A percentile compares a stretch with the other conserved stretches of the same genome.
Conservation (phyloP, 2,797 vertebrate genomes). For the Lemur catta region DNA sequence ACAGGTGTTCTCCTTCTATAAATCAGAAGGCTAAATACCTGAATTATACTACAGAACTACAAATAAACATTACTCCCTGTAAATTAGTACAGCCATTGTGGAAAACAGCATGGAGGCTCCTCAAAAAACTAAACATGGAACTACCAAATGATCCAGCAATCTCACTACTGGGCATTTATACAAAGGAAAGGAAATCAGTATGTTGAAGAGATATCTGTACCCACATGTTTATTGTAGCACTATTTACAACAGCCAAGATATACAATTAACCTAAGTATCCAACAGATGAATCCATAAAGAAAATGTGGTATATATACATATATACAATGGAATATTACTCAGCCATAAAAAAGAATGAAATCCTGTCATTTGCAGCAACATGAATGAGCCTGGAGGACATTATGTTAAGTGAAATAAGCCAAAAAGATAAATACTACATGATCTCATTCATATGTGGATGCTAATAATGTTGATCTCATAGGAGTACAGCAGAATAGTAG, state of each 20-base stretch:
- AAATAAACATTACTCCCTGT: neutral
- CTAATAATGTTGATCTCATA: neutral
- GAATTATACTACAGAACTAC: neutral
- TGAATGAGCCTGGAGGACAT: neutral
- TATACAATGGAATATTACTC: neutral
- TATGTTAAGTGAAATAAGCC: neutral
- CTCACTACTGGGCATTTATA: neutral
- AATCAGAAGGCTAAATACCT: neutral
- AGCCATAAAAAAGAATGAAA: neutral
- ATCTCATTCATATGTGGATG: neutral
- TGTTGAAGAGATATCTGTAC: neutral
- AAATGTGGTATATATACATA: neutral
- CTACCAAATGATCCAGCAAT: neutral
- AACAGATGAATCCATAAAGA: neutral
- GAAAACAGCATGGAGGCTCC: neutral
- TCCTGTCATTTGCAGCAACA: neutral
- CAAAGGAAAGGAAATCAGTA: neutral
- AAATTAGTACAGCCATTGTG: neutral
- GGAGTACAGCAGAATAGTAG: neutral
- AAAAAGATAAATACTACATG: neutral
- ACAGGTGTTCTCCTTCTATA: neutral
- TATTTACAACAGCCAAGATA: neutral
- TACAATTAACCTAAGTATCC: neutral
- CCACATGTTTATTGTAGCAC: neutral
- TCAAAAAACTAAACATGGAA: neutral